Base-by-base conservation (phyloP, 2,888 invertebrate genomes). In the Opisthograptis luteolata region DNA sequence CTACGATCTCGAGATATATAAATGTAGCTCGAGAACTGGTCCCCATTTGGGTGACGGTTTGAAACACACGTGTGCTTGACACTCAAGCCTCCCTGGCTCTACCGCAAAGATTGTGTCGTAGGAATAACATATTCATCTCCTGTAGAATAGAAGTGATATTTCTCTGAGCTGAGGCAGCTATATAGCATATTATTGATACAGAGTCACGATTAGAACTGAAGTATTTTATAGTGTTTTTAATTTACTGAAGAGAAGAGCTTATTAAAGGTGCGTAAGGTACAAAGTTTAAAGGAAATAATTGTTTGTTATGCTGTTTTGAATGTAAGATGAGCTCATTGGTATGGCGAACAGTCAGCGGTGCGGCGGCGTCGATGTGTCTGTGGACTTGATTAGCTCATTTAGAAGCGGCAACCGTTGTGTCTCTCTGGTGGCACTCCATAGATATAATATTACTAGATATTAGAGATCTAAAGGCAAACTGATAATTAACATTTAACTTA, bases 311-410 rank as follows among this genome's bases (percentile, higher is more conserved):
- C 36, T 70, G 60, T 75, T 84, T 66, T 57, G 66, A 55, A 47
- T 53, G 56, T 61, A 58, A 31, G 52, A 25, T 15, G 44, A 47
- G 44, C 58, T 76, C 73, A 76, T 84, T 79, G 81, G 81, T 80
- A 82, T 81, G 84, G 84, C 81, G 74, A 73, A 66, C 83, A 76
- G 77, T 40, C 50, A 40, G 39, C 12, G 7, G 2, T n/a, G 80
- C 81, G 68, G 68, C 79, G 86, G 87, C 87, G 88, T 83, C 87
- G 81, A 79, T 81, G 81, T 82, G 87, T 89, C 87, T 88, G 84
- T 86, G 71, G 78, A 79, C 78, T 79, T 84, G 84, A 87, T 87
- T 87, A 88, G 83, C 77, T 83, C 73, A 76, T 76, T 84, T 80
- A 79, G 73, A 48, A 57, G 51, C 30, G 28, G 35, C 30, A 40